A percentile compares a stretch with the other conserved stretches of the same genome.
These are phyloP conservation scores for Glaucopsyche alexis DNA, from an alignment of 2,888 invertebrate species.

Conservation along the genomic window DNA sequence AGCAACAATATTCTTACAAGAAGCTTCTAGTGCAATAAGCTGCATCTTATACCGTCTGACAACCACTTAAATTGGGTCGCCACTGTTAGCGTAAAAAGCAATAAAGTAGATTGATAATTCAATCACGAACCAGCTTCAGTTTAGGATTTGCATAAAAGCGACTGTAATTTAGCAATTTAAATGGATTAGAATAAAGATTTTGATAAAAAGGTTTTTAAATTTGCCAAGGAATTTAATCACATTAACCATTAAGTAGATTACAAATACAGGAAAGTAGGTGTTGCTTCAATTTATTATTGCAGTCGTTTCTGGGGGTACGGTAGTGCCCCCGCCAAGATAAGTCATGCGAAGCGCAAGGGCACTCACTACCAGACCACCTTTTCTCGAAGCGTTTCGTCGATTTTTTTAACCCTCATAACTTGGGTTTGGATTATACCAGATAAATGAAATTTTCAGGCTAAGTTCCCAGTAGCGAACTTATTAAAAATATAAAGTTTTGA, in stretches of 20 bases:
- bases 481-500: too few species aligned
- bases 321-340: too few species aligned
- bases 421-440: too few species aligned
- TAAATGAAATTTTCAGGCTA: too few species aligned
- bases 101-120: slow-evolving; percentile 32
- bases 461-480: too few species aligned
- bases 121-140: slow-evolving; percentile 26
- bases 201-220: slow-evolving; percentile 8
- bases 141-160: slow-evolving; percentile 26
- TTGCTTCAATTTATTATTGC: background rate
- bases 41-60: slow-evolving; percentile 43
- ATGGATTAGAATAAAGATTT: slow-evolving; percentile 25
- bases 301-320: background rate
- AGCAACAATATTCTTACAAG: slow-evolving; percentile 62
- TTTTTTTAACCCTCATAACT: too few species aligned
- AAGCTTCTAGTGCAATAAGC: slow-evolving; percentile 61
- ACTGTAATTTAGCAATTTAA: slow-evolving; percentile 27
- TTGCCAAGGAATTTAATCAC: slow-evolving; percentile 7
- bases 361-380: too few species aligned
- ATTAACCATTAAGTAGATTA: slow-evolving; percentile 8
- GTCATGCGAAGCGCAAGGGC: too few species aligned
- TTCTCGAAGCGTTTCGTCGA: too few species aligned
- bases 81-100: slow-evolving; percentile 34
- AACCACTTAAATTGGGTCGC: slow-evolving; percentile 37
- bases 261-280: background rate